Evolutionary conservation across 2,888 invertebrate genomes (phyloP).

Genomic region (Dryobota labecula): DNA sequence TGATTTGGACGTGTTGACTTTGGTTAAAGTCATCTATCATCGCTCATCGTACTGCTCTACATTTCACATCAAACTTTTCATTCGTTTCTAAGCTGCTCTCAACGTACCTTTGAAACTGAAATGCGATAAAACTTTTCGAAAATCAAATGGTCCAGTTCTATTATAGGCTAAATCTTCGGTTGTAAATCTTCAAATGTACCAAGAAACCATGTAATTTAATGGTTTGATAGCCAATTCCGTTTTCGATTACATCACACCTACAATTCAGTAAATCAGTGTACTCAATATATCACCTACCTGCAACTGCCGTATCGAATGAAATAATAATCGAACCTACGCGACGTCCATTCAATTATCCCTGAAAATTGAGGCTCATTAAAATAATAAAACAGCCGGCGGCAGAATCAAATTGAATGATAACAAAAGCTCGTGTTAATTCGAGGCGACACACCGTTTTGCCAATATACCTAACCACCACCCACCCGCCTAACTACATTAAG

Average conservation of each 20-base stretch:
- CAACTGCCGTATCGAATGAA: slow-evolving; percentile 78
- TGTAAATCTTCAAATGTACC: too few relatives aligned
- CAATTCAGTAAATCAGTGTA: slow-evolving; percentile 6
- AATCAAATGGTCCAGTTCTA: neutral
- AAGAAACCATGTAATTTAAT: neutral
- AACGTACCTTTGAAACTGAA: neutral
- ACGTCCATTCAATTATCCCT: slow-evolving; percentile 89
- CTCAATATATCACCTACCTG: slow-evolving; percentile 21
- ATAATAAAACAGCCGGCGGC: slow-evolving; percentile 89
- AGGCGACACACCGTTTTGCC: slow-evolving; percentile 78
- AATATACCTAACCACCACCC: slow-evolving; percentile 66
- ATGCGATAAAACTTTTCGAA: neutral
- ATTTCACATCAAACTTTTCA: neutral
- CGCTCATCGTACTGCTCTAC: neutral
- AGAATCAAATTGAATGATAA: slow-evolving; percentile 90
- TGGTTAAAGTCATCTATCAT: neutral
- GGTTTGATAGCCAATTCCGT: neutral
- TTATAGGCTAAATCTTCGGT: neutral
- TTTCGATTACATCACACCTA: slow-evolving; percentile 11
- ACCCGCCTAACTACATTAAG: slow-evolving; percentile 37
- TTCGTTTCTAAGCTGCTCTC: too few relatives aligned
- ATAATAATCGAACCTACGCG: slow-evolving; percentile 84
- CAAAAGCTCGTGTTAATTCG: slow-evolving; percentile 88
- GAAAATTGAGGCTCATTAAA: slow-evolving; percentile 90
- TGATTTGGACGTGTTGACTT: slow-evolving; percentile 1